Conservation (phyloP, 2,113 vertebrate genomes). For the Panthera leo region DNA sequence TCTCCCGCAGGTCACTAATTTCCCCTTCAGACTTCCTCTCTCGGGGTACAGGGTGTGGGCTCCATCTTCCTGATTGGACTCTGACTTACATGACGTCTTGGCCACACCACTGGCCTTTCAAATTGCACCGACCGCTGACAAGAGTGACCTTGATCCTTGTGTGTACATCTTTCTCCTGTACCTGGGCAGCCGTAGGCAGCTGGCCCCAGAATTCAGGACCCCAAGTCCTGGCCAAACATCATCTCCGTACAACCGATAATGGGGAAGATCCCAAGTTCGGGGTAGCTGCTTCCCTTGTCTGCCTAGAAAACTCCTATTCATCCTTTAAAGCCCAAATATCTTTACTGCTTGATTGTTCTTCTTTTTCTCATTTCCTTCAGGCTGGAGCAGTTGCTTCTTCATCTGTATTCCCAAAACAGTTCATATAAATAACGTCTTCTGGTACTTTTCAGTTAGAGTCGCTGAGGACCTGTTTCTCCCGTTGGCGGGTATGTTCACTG, state of each 20-base stretch:
- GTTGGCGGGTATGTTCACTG: fast-evolving
- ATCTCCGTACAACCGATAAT: no score
- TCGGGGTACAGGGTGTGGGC: background rate
- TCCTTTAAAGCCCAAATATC: background rate
- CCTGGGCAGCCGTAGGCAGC: background rate
- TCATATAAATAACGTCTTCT: background rate
- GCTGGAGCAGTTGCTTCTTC: background rate
- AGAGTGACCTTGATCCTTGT: background rate
- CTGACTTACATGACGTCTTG: background rate
- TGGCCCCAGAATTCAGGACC: background rate
- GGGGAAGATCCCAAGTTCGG: background rate
- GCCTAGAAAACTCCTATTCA: background rate
- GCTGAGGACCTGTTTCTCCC: background rate
- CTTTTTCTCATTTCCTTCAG: background rate
- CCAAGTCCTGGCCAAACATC: background rate
- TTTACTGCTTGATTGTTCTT: background rate
- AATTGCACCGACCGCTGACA: fast-evolving
- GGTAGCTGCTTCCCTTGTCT: background rate
- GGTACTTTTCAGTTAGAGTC: background rate
- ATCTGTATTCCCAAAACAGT: background rate
- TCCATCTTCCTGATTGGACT: background rate
- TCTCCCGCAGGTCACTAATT: background rate
- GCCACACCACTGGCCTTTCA: background rate
- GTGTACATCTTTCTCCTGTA: background rate
- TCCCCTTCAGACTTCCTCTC: background rate